These are phyloP conservation scores for Steinernema feltiae DNA, from an alignment of 1,140 invertebrate species.

Conservation along the genomic window DNA sequence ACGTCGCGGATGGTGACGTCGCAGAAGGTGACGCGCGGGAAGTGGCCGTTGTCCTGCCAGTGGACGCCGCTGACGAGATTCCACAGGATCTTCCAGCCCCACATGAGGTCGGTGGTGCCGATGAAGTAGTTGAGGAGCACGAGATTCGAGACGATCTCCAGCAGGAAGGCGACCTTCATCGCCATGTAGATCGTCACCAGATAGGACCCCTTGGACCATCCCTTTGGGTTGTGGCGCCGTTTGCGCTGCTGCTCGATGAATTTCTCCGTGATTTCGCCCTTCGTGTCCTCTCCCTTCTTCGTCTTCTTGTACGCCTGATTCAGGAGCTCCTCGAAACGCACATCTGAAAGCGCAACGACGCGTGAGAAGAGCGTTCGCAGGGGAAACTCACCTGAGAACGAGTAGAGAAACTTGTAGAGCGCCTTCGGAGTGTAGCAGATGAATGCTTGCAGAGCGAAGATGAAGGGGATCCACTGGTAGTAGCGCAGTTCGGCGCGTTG, in stretches of 20 bases:
- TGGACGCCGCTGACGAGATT: slow-evolving; percentile 20
- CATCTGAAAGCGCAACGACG: slow-evolving; percentile 9
- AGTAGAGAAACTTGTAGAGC: slow-evolving; percentile 59
- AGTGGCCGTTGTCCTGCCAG: slow-evolving; percentile 23
- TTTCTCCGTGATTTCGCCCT: not conserved
- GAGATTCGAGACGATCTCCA: slow-evolving; percentile 3
- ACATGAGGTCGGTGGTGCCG: slow-evolving; percentile 19
- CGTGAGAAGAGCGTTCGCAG: too few species aligned
- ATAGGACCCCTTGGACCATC: not conserved
- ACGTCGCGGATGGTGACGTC: slow-evolving; percentile 30
- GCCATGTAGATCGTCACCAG: not conserved
- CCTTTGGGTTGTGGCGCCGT: not conserved
- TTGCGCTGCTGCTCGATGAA: not conserved
- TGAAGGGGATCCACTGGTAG: slow-evolving; percentile 62
- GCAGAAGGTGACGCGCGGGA: slow-evolving; percentile 26
- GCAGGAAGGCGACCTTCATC: slow-evolving; percentile 15
- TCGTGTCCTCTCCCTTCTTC: not conserved
- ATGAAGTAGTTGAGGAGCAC: slow-evolving; percentile 17
- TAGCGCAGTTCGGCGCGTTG: slow-evolving; percentile 45
- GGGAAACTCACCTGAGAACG: slow-evolving; percentile 33
- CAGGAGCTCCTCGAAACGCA: not conserved
- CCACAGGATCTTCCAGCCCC: slow-evolving; percentile 22
- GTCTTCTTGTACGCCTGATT: slow-evolving; percentile 8
- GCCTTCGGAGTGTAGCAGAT: slow-evolving; percentile 62
- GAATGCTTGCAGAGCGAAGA: slow-evolving; percentile 62